Percentiles rank a stretch among this genome's conserved stretches.
Evolutionary conservation across 2,113 vertebrate species (phyloP).

Genomic region (Corythaeola cristata): DNA sequence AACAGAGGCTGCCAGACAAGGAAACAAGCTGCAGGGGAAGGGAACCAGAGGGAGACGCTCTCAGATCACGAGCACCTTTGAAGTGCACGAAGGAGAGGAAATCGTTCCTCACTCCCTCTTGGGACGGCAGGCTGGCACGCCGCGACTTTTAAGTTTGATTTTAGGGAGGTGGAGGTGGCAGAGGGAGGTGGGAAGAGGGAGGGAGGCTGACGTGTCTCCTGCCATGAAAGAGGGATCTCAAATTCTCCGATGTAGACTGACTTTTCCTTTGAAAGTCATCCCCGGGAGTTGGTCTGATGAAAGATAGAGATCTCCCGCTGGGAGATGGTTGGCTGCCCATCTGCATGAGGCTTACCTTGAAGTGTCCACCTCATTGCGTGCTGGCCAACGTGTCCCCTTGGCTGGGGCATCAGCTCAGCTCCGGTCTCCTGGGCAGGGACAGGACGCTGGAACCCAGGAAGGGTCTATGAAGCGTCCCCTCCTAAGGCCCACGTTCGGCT

Average conservation of each 20-base stretch:
- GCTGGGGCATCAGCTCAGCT: not conserved
- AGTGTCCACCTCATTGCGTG: rapidly evolving
- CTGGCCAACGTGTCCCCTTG: rapidly evolving
- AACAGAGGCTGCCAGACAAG: not conserved
- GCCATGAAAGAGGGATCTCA: not conserved
- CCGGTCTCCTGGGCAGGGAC: not conserved
- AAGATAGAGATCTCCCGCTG: not conserved
- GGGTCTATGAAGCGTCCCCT: rapidly evolving
- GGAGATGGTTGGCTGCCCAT: not conserved
- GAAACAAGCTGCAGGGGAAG: not conserved
- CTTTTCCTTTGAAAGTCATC: not conserved
- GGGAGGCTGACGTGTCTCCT: not conserved
- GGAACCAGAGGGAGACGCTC: not conserved
- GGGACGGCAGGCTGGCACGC: not conserved
- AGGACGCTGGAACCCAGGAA: rapidly evolving
- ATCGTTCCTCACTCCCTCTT: not conserved
- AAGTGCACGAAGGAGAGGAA: not conserved
- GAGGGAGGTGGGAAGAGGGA: not conserved
- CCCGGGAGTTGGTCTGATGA: not conserved
- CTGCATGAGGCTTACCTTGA: not conserved
- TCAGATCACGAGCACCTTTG: not conserved
- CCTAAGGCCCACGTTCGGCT: rapidly evolving
- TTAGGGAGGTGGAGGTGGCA: not conserved
- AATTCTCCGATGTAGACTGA: rapidly evolving
- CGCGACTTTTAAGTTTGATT: not conserved